These are phyloP conservation scores for Aricia agestis DNA, from an alignment of 1,140 invertebrate species.

Conservation along the genomic window DNA sequence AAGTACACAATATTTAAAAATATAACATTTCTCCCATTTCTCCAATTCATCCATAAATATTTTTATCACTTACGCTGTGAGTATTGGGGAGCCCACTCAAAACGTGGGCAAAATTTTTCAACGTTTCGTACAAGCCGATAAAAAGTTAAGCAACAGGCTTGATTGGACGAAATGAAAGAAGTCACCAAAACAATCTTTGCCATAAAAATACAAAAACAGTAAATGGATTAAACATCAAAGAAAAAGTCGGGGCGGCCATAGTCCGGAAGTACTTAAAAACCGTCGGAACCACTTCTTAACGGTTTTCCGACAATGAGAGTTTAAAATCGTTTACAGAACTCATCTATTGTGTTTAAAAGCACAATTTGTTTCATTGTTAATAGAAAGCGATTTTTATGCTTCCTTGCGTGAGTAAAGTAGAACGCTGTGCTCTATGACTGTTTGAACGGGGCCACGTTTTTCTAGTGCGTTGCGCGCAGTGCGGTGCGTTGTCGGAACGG, in stretches of 20 bases:
- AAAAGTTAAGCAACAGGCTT: not conserved
- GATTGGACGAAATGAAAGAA: not conserved
- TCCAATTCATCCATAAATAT: too few species aligned
- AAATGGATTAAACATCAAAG: slow-evolving; percentile 12
- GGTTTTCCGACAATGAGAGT: slow-evolving; percentile 16
- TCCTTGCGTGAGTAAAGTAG: too few species aligned
- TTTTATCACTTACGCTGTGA: too few species aligned
- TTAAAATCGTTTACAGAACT: not conserved
- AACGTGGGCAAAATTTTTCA: too few species aligned
- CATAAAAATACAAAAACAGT: slow-evolving; percentile 15
- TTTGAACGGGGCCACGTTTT: too few species aligned
- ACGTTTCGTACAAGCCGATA: too few species aligned
- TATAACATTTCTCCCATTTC: too few species aligned
- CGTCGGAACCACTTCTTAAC: slow-evolving; percentile 22
- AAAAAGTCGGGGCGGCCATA: not conserved
- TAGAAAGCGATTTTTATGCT: not conserved
- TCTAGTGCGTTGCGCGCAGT: too few species aligned
- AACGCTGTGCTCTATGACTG: too few species aligned
- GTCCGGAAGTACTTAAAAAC: slow-evolving; percentile 24
- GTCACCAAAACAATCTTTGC: not conserved
- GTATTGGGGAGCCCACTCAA: too few species aligned
- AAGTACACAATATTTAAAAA: too few species aligned
- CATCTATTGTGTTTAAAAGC: not conserved
- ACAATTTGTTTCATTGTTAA: slow-evolving; percentile 3
- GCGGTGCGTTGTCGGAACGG: too few species aligned